phyloP scores from a whole-genome alignment of 2,113 vertebrate genomes.

The Marmota flaviventris region DNA sequence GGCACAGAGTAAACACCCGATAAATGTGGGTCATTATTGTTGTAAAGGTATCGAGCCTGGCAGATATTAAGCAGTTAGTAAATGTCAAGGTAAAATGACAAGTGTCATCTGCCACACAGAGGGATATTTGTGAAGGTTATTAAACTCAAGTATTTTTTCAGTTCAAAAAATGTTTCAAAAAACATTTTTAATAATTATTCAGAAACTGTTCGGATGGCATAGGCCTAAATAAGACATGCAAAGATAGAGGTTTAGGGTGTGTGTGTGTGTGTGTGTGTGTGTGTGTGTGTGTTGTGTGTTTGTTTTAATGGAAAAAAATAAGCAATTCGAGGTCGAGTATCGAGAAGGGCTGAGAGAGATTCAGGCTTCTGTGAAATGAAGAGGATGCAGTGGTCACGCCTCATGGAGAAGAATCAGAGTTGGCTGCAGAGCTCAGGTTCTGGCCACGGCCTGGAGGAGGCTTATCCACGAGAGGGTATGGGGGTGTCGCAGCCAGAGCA shows the following conservation, averaged over 20 bases:
- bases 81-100: constrained; percentile 33
- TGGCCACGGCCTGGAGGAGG: neutral
- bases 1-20: neutral
- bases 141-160: neutral
- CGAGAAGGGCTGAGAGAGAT: neutral
- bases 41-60: neutral
- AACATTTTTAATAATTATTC: neutral
- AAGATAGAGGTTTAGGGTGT: neutral
- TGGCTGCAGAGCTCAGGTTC: neutral
- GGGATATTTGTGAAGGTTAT: constrained; percentile 11
- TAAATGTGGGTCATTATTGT: neutral
- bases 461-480: fast-evolving
- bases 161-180: constrained; percentile 51
- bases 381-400: neutral
- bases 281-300: too few species aligned
- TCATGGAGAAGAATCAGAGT: neutral
- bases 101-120: neutral
- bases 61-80: neutral
- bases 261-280: too few species aligned
- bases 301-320: neutral
- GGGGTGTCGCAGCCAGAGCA: neutral
- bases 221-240: constrained; percentile 20
- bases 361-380: neutral
- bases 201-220: neutral
- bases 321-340: neutral